Evolutionary conservation across 2,113 vertebrate species (phyloP), one percentile per base, ranked within the genome.

Genomic region (Thamnaconus septentrionalis): DNA sequence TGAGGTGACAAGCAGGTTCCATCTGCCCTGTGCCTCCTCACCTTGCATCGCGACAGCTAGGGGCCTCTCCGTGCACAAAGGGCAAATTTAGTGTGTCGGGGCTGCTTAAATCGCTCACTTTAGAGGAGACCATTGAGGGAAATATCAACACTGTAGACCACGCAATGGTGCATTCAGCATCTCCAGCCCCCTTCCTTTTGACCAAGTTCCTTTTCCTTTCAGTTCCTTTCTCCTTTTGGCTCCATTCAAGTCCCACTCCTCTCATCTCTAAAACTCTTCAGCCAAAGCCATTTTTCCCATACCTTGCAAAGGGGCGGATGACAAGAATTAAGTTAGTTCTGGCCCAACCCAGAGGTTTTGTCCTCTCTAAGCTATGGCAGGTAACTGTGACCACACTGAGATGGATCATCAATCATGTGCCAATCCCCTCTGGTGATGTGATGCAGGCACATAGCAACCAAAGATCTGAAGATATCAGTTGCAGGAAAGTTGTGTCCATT

Each of bases 1-100:
- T 94, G 94, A 94, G 90, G 77, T 93, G 91, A 92, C 86, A 92
- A 94, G 93, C 95, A 96, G 95, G 95, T 96, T 95, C 94, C 95
- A 95, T 96, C 93, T 95, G 94, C 94, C 95, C 93, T 91, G 82
- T 89, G 91, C 81, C 63, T 94, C 92, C 93, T 95, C 93, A 98
- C 96, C 96, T 97, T 95, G 94, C 93, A 91, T 93, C 89, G 91
- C 88, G 85, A 92, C 91, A 93, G 92, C 79, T 56, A 76, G 93
- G 91, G 90, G 91, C 79, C 93, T 93, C 93, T 91, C 75, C 72
- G 41, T 71, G 81, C 89, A 95, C 94, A 94, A 94, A 93, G 89
- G 86, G 84, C 64, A 91, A 91, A 92, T 92, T 92, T 80, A 92
- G 73, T 92, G 93, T 92, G 93, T 93, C 89, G 83, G 81, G 91